Conservation (phyloP, 2,888 invertebrate species). For the Dolichopus griseipennis region DNA sequence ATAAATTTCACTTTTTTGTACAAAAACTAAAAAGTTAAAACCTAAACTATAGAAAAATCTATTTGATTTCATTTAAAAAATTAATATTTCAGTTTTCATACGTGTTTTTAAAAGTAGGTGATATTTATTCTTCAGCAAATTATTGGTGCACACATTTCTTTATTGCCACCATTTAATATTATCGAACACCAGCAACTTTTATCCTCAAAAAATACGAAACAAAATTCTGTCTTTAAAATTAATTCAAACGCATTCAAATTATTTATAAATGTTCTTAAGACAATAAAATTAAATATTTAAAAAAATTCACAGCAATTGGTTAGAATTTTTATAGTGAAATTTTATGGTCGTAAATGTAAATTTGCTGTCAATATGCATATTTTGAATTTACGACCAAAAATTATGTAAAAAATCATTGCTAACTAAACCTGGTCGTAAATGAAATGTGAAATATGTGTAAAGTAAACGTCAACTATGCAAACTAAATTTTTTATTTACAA, state of each 20-base stretch:
- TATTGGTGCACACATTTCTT: background rate
- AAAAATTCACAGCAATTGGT: constrained; percentile 43
- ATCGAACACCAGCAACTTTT: background rate
- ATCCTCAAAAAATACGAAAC: constrained; percentile 10
- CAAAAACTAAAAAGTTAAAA: background rate
- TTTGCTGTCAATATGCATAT: too few relatives aligned
- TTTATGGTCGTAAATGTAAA: too few relatives aligned
- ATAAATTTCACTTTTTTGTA: background rate
- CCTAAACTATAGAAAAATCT: background rate
- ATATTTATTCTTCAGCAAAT: background rate
- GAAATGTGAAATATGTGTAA: too few relatives aligned
- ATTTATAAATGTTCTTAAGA: constrained; percentile 17
- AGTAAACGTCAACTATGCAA: too few relatives aligned
- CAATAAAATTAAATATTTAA: constrained; percentile 33
- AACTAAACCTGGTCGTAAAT: too few relatives aligned
- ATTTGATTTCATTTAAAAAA: background rate
- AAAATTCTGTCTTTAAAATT: constrained; percentile 17
- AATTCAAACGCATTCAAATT: constrained; percentile 39
- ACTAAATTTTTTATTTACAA: too few relatives aligned
- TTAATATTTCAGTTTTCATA: background rate
- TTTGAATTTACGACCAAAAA: too few relatives aligned
- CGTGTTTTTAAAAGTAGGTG: background rate
- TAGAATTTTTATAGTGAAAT: background rate
- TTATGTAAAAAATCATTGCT: too few relatives aligned
- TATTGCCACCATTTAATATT: background rate